A percentile compares a stretch with the other conserved stretches of the same genome.
Evolutionary conservation across 2,888 invertebrate genomes (phyloP).

Genomic region (Aethes cnicana): DNA sequence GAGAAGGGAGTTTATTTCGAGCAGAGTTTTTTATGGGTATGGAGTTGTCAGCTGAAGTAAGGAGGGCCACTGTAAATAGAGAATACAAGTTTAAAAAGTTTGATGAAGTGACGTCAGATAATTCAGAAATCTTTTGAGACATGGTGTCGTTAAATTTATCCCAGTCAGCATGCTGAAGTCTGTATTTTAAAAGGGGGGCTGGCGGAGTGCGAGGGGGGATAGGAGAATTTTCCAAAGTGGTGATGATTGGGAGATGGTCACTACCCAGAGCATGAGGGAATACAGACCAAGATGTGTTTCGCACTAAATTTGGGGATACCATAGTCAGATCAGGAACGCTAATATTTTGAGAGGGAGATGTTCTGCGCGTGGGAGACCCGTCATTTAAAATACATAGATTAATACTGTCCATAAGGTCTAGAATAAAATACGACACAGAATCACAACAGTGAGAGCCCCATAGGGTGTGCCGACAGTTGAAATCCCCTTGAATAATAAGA

Average conservation of each 20-base stretch:
- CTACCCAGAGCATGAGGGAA: not conserved
- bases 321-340: constrained; percentile 12
- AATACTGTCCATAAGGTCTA: constrained; percentile 19
- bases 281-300: not conserved
- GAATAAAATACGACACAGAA: not conserved
- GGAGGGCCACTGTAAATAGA: too few relatives aligned
- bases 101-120: too few relatives aligned
- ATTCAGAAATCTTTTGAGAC: too few relatives aligned
- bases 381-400: constrained; percentile 28
- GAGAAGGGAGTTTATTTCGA: too few relatives aligned
- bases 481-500: too few relatives aligned
- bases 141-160: too few relatives aligned
- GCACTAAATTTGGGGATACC: not conserved
- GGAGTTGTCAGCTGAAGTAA: too few relatives aligned
- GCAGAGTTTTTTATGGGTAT: too few relatives aligned
- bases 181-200: not conserved
- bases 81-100: too few relatives aligned
- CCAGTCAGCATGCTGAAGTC: too few relatives aligned
- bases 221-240: not conserved
- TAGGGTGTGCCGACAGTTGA: too few relatives aligned
- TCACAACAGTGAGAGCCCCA: constrained; percentile 25
- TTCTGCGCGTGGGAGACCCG: constrained; percentile 18
- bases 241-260: not conserved
- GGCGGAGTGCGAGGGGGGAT: not conserved
- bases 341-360: constrained; percentile 14